These are phyloP conservation scores for Agonum fuliginosum DNA, from an alignment of 2,888 invertebrate genomes.

Conservation along the genomic window DNA sequence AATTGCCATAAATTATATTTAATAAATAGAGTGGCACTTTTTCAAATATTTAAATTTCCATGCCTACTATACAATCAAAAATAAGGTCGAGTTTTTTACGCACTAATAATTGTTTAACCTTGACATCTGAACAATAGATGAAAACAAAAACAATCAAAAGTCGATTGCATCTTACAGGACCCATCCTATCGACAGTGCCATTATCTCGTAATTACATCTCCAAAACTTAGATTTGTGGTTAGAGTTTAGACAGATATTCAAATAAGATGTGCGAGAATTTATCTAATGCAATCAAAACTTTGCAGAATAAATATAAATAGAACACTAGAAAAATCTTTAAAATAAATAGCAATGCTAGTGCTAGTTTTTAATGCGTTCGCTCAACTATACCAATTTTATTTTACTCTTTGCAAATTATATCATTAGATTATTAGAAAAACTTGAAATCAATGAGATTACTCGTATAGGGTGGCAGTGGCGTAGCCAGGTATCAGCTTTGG, in stretches of 20 bases:
- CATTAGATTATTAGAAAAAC: too few species aligned
- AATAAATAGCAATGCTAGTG: too few species aligned
- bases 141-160: conserved; percentile 39
- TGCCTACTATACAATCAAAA: not conserved
- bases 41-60: not conserved
- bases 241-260: not conserved
- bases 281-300: not conserved
- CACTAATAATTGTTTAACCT: conserved; percentile 41
- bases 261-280: conserved; percentile 1
- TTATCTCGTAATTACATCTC: conserved; percentile 36
- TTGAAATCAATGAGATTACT: too few species aligned
- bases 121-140: conserved; percentile 42
- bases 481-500: too few species aligned
- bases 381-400: too few species aligned
- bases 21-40: too few species aligned
- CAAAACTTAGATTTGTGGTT: not conserved
- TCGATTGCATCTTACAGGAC: conserved; percentile 24
- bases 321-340: too few species aligned
- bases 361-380: too few species aligned
- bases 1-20: too few species aligned
- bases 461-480: too few species aligned
- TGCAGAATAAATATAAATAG: conserved; percentile 3
- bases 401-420: too few species aligned
- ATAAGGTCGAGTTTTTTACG: conserved; percentile 36
- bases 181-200: conserved; percentile 22